Base-by-base conservation (phyloP, 2,888 invertebrate species). In the Papilio demoleus region DNA sequence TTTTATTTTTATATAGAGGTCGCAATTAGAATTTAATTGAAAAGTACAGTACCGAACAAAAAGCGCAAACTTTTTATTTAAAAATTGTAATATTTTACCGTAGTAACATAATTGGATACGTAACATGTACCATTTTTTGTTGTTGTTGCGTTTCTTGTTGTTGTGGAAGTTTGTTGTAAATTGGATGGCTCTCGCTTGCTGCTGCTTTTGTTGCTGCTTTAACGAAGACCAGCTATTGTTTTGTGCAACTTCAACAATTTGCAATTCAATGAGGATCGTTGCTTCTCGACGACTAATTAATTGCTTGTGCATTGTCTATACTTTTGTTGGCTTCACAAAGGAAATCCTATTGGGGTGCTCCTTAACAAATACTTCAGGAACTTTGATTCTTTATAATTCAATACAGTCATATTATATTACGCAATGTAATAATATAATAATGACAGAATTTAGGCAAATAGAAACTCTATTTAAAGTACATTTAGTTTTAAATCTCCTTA, bases 221-320 rank as follows among this genome's bases (percentile, higher is more conserved):
- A 40, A 24, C 31, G 22, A 11, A 50, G 42, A 69, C 34, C 60
- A 53, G 65, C 68, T 53, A 65, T 69, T 69, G 68, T 65, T 42
- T 65, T 65, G 65, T 65, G 27, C 40, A 69, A 61, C 68, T 65
- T 40, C 50, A 65, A 59, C 60, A 65, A 69, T 69, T 69, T 69
- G 65, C 65, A 69, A 69, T 69, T 65, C 68, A 65, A 65, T 65
- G 64, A 60, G 65, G 53, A 60, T 42, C 45, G 60, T 65, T 69
- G 36, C 47, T 38, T 64, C 59, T 47, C 60, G 59, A 34, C 63
- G 38, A 47, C 47, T 68, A 68, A 68, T 68, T 68, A 68, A 68
- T 64, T 59, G 59, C 36, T 19, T 22, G n/a, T 47, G 47, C 53
- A 56, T 56, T 56, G 45, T 50, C 31, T 19, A 63, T 36, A 63